These are phyloP conservation scores for Solen grandis DNA, from an alignment of 1,140 invertebrate species.

Conservation along the genomic window DNA sequence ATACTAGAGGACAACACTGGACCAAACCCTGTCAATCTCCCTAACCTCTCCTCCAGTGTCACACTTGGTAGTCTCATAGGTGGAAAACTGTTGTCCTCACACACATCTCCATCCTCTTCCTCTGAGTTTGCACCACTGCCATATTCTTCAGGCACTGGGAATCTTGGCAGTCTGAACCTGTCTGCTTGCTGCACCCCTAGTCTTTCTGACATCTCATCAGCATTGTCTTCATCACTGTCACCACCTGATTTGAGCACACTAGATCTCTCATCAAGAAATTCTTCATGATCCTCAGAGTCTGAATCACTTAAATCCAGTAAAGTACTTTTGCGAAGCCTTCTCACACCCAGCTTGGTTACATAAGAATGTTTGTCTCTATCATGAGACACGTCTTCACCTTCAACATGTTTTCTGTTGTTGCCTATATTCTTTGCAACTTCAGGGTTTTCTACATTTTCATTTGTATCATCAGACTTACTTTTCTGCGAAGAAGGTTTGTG, in stretches of 20 bases:
- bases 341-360: slow-evolving; percentile 20
- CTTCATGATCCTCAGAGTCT: slow-evolving; percentile 21
- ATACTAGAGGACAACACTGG: slow-evolving; percentile 21
- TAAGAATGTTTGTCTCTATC: slow-evolving; percentile 9
- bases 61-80: slow-evolving; percentile 9
- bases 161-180: slow-evolving; percentile 10
- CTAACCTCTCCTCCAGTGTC: slow-evolving; percentile 38
- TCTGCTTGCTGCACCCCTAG: too few species aligned
- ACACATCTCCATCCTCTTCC: not conserved
- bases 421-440: not conserved
- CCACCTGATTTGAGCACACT: not conserved
- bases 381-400: not conserved
- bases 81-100: not conserved
- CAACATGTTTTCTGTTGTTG: not conserved
- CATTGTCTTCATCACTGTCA: slow-evolving; percentile 7
- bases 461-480: too few species aligned
- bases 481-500: too few species aligned
- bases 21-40: slow-evolving; percentile 19
- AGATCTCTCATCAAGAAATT: not conserved
- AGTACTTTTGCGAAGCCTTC: slow-evolving; percentile 41
- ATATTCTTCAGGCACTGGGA: not conserved
- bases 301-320: slow-evolving; percentile 35
- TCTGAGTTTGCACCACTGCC: not conserved
- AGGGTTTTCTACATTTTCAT: not conserved
- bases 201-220: not conserved